Base-by-base conservation (phyloP, 2,113 vertebrate species). In the Pungitius pungitius region DNA sequence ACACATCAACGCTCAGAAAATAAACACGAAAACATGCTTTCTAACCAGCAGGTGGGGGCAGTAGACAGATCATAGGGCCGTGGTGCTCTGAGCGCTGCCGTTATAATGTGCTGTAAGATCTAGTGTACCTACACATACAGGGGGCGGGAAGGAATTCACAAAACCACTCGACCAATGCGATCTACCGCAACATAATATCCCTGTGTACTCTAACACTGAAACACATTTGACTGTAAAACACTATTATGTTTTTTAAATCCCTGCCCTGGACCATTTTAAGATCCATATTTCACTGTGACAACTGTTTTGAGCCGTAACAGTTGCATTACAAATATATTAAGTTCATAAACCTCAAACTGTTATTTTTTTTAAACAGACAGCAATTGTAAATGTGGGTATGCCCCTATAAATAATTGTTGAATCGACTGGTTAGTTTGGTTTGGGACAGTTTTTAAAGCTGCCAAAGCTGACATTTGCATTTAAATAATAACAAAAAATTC, bases 21-120 rank as follows among this genome's bases (percentile, higher is more conserved):
- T 65, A 75, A 72, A 84, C 47, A 85, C 78, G 65, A 87, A 79
- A 86, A 81, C 77, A 84, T 57, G 75, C 77, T 81, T 87, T 90
- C 75, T 81, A 89, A 88, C 92, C 92, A 92, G 92, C 90, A 94
- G 93, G 92, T 91, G 92, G 92, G 91, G 92, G 91, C 91, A 92
- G 85, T 63, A 89, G 84, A 89, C 88, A 88, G 88, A 86, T 87
- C 85, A 86, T 73, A 70, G 60, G 55, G 69, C 51, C 15, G 49
- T 33, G 66, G 59, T 33, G 43, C 59, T 47, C 68, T 3, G 68
- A 75, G 75, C 61, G n/a, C 35, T n/a, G 37, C 77, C 73, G 61
- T 78, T 52, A 61, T 75, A 76, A 70, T 76, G 57, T 65, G 57
- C 65, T 62, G n/a, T 43, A 74, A 64, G 20, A 69, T 54, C 45